Base-by-base conservation (phyloP, 2,113 vertebrate genomes). In the Chloebia gouldiae region DNA sequence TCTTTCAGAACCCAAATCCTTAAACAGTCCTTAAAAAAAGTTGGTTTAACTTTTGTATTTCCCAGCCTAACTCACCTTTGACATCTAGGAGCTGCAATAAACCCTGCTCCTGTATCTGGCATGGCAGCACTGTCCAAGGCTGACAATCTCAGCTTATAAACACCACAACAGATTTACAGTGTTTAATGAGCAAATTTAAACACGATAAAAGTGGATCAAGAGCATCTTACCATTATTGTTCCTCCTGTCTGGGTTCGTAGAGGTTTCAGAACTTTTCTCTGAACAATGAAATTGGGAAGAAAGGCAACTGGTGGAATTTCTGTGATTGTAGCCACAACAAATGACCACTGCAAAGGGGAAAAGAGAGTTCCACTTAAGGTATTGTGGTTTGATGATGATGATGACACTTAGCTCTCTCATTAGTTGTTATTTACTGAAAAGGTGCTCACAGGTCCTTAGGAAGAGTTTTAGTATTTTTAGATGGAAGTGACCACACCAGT, bases 201-300 rank as follows among this genome's bases (percentile, higher is more conserved):
- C 9, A 30, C 0, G 0, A 33, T 3, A 50, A 11, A 71, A 82
- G 37, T 5, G 15, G 50, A 49, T 15, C 35, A 71, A 31, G 61
- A 91, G 54, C 50, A 44, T 16, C 97, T 92, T 98, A 99, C 99
- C 99, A 99, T 99, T 84, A 99, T 99, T 33, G 99, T 99, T 87
- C 99, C 99, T 96, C 99, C 99, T 1, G 99, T 99, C 97, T 99
- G 99, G 22, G 98, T 99, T 90, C 99, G 98, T 1, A 99, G 97
- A 21, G 99, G 99, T 81, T 97, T 98, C 88, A 99, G 96, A 54
- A 99, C 99, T 92, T 98, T 99, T n/a, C 99, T 98, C 96, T 99
- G 99, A 80, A 99, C 99, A 73, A 99, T 96, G 54, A 99, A 99
- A 97, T 99, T 99, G 65, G 99, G 99, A 68, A 99, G 98, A 90